Conservation (phyloP, 2,797 vertebrate species). For the Enteromius unitaeniatus region DNA sequence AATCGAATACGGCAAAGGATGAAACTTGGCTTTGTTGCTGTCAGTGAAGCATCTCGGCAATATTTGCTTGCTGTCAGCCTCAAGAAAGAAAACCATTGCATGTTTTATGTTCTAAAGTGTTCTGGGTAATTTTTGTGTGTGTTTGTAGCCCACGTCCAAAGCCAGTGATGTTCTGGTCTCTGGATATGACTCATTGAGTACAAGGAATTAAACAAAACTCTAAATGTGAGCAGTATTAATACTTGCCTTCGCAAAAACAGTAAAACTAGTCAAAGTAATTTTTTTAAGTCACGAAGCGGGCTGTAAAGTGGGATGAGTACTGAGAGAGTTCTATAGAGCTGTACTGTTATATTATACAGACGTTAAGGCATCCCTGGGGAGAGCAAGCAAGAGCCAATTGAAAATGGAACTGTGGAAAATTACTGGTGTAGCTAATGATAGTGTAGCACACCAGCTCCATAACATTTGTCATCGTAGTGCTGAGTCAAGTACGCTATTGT, state of each 20-base stretch:
- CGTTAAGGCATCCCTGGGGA: conserved; percentile 23
- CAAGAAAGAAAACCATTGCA: background rate
- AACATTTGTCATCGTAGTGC: conserved; percentile 42
- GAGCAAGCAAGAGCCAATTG: conserved; percentile 23
- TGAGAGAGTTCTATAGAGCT: background rate
- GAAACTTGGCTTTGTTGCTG: background rate
- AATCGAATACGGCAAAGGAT: background rate
- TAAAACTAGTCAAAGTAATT: background rate
- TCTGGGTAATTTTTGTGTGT: conserved; percentile 2
- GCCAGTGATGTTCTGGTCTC: background rate
- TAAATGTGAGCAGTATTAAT: background rate
- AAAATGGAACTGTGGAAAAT: conserved; percentile 41
- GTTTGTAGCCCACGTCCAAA: background rate
- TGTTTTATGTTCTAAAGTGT: background rate
- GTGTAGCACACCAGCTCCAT: conserved; percentile 41
- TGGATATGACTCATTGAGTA: background rate
- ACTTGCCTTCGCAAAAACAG: background rate
- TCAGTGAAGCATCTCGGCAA: background rate
- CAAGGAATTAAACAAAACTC: too few relatives aligned
- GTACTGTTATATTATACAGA: conserved; percentile 3
- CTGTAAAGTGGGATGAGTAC: background rate
- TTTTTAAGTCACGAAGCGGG: background rate
- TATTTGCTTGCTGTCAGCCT: background rate
- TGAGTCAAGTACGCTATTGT: conserved; percentile 44
- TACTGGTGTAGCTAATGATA: conserved; percentile 50